Evolutionary conservation across 2,797 vertebrate genomes (phyloP), one percentile per base, ranked within the genome.

Genomic region (Zalophus californianus): DNA sequence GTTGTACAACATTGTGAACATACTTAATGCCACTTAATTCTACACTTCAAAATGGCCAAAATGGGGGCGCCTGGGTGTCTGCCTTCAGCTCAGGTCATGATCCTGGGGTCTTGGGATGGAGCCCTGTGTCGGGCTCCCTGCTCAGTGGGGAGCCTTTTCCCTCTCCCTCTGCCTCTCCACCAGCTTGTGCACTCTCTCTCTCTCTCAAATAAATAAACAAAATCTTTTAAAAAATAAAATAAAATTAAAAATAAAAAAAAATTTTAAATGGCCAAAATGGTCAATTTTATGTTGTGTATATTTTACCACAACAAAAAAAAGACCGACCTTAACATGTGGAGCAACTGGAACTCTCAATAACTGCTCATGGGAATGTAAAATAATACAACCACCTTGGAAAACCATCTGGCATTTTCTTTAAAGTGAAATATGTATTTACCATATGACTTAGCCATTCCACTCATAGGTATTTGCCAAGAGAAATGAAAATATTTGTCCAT

Each of bases 401-500:
- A 80, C 20, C 16, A 11, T 38, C 48, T 80, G 64, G 75, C 23
- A 54, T 56, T 25, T 50, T 72, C 35, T 32, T 68, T 2, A 66
- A 66, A 35, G 32, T 77, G 64, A 77, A 75, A 77, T 52, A 52
- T 50, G 56, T 38, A 41, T 66, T 82, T 83, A 56, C 25, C 25
- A 12, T 66, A 88, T 73, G 48, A 83, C 48, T 60, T 75, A 92
- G 90, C 14, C 90, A 54, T 89, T 89, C 60, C 60, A 68, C 60
- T 72, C 23, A 16, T 52, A 41, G 5, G 16, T 58, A 60, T 92
- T 50, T 77, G 35, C 29, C 60, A 89, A 83, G 70, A 89, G 60
- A 84, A 89, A 87, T 82, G 29, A 88, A 89, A 96, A 32, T 35
- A 70, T 56, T 72, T 96, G 50, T 70, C 48, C 27, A 89, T 29